phyloP scores from a whole-genome alignment of 1,140 invertebrate genomes.

The Octopus bimaculoides region DNA sequence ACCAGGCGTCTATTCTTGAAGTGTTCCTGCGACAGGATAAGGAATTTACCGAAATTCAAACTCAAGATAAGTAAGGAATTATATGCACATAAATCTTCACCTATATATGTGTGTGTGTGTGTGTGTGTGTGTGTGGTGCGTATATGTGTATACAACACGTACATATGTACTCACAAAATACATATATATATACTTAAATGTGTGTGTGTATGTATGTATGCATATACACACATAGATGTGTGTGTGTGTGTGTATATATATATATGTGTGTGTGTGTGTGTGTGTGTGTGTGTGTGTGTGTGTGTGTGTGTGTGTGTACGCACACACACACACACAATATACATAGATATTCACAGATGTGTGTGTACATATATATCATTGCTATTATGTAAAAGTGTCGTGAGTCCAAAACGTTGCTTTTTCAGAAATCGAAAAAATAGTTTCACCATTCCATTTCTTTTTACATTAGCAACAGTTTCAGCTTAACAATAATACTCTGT shows the following conservation, averaged over 20 bases:
- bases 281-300: neutral
- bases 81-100: neutral
- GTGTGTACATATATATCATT: neutral
- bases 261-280: neutral
- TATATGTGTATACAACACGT: neutral
- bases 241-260: neutral
- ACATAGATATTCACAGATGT: neutral
- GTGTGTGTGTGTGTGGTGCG: neutral
- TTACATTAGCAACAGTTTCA: too few relatives aligned
- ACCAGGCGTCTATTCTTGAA: conserved; percentile 48
- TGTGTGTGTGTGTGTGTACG: neutral
- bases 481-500: too few relatives aligned
- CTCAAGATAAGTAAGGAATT: conserved; percentile 50
- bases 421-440: too few relatives aligned
- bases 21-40: conserved; percentile 49
- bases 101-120: neutral
- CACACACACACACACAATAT: neutral
- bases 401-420: too few relatives aligned
- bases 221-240: neutral
- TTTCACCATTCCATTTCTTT: too few relatives aligned
- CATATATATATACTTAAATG: neutral
- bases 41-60: conserved; percentile 49
- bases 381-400: too few relatives aligned
- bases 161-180: neutral
- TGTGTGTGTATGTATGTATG: neutral